A percentile compares a stretch with the other conserved stretches of the same genome.
Conservation (phyloP, 1,140 invertebrate species). For the Drosophila albomicans region DNA sequence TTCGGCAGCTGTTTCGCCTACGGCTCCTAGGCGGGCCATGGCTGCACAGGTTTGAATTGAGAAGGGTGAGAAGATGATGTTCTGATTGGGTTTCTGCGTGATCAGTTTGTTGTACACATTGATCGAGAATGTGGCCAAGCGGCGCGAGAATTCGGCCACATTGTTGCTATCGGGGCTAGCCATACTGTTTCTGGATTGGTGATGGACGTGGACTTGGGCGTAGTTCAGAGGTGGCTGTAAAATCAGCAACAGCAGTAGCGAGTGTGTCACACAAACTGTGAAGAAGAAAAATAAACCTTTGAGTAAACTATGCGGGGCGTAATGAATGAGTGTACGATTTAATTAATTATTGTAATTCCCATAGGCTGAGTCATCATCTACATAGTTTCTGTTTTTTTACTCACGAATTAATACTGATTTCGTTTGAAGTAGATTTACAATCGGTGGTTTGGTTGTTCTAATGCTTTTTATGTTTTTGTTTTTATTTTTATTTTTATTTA, state of each 20-base stretch:
- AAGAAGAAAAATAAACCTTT: conserved; percentile 23
- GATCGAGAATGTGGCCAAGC: conserved; percentile 59
- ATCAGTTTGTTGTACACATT: conserved; percentile 59
- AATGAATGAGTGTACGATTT: conserved; percentile 39
- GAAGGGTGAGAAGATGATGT: conserved; percentile 87
- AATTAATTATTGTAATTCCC: conserved; percentile 69
- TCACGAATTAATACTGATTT: conserved; percentile 17
- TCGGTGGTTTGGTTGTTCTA: neutral
- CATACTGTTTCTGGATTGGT: neutral
- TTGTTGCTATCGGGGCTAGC: conserved; percentile 21
- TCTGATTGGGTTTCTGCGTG: conserved; percentile 74
- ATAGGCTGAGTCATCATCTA: conserved; percentile 66
- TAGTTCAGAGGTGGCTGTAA: conserved; percentile 21
- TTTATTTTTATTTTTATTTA: no score
- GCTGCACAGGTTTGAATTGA: conserved; percentile 87
- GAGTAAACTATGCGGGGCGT: neutral
- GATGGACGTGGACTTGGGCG: neutral
- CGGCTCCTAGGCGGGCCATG: conserved; percentile 86
- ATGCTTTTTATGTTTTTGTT: conserved; percentile 36
- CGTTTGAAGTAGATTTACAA: conserved; percentile 1
- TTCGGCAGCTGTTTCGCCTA: conserved; percentile 86
- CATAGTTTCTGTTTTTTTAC: conserved; percentile 22
- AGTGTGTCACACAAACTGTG: conserved; percentile 54
- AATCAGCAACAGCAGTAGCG: conserved; percentile 40
- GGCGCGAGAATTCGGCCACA: conserved; percentile 51